Base-by-base conservation (phyloP, 1,140 invertebrate genomes). In the Diorhabda elongata region DNA sequence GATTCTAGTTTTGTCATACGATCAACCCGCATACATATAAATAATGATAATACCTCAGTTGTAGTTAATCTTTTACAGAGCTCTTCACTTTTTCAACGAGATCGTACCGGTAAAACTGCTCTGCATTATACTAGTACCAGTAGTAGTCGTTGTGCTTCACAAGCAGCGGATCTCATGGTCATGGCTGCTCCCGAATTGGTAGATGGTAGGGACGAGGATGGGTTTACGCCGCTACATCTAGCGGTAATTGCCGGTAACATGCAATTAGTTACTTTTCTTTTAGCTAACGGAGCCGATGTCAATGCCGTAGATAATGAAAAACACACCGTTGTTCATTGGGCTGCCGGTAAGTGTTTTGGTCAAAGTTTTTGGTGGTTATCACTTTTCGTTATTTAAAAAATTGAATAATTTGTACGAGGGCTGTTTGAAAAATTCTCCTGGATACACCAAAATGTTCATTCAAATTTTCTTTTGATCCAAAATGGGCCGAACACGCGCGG, bases 321-420 rank as follows among this genome's bases (percentile, higher is more conserved):
- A 63, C 97, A 99, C 80, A 96, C 96, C 2, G 91, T 94, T n/a
- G 90, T 98, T 9, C 97, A 99, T 82, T 99, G 97, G 97, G 97
- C 97, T 3, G 96, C 95, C 73, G 96, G 96, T 96, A 82, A 85
- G 80, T 52, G 71, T 4, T 60, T 52, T 26, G 26, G 26, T 26
- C 26, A 26, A 26, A 26, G 26, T 1, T 26, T 26, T 26, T 26
- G 26, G 26, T 26, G 26, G 26, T 26, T 26, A 26, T 26, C 26
- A 26, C 26, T 26, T 26, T 26, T 26, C 26, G 26, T 26, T 26
- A 0, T 26, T 26, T 26, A 26, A 26, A 26, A n/a, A 26, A 26
- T 26, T 26, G 26, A 26, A 26, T 26, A 26, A 26, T 26, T 26
- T 26, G 26, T 26, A 26, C 0, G 26, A 26, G 26, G 26, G 26